Base-by-base conservation (phyloP, 2,797 vertebrate genomes). In the Euphonia xanthogaster region DNA sequence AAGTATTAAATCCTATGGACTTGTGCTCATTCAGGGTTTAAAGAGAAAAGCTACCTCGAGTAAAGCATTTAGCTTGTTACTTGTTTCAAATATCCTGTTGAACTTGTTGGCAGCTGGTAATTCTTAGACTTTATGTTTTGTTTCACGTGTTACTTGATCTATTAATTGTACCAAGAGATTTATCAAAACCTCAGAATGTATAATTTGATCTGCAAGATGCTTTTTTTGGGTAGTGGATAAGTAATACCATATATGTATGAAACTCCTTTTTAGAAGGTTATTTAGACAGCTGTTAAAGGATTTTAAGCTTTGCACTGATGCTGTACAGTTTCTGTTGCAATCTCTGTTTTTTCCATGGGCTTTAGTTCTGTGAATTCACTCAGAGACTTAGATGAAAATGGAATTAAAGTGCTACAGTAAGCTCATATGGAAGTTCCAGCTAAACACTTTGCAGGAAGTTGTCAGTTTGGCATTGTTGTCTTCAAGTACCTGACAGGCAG, bases 1-100 rank as follows among this genome's bases (percentile, higher is more conserved):
- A 96, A 98, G 98, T 98, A 90, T 40, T 55, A 63, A 62, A 85
- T 73, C 28, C 3, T 24, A 6, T 63, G 27, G 66, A 35, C 10
- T 22, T 58, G 18, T 48, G 6, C 30, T 62, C 16, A 13, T 65
- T 80, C 14, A 9, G 54, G 16, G 7, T 82, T 68, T 70, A 66
- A 87, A 67, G 54, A 65, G 31, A 68, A 85, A 85, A 92, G 30
- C 35, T 90, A 18, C 19, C 5, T 39, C 19, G n/a, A 55, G 7
- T 80, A 35, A 88, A 75, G 33, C 31, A 31, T 48, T 70, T 67
- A 55, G 10, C n/a, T 9, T 42, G 25, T 44, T 88, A 15, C 50
- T 80, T 77, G 8, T 55, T 80, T 87, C 15, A 5, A 0, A 62
- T 80, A n/a, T 51, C 61, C 20, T 44, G 2, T 57, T 18, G 37